Evolutionary conservation across 2,797 vertebrate species (phyloP).

Genomic region (Macropus fuliginosus): DNA sequence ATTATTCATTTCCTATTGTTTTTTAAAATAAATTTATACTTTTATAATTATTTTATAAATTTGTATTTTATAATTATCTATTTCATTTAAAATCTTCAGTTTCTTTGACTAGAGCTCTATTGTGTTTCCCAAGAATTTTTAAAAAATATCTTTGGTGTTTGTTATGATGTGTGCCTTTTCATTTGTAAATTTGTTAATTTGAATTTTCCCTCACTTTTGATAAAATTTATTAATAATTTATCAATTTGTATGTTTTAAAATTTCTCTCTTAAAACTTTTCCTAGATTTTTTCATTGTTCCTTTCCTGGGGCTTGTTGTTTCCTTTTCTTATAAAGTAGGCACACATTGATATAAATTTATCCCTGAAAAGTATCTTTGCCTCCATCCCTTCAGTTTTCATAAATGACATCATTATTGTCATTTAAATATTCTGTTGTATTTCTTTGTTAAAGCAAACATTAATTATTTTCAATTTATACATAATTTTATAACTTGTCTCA

Average conservation of each 20-base stretch:
- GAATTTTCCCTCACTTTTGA: not conserved
- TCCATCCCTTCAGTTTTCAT: not conserved
- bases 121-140: not conserved
- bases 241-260: not conserved
- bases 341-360: not conserved
- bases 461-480: not conserved
- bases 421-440: not conserved
- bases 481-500: not conserved
- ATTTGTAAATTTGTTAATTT: not conserved
- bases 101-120: not conserved
- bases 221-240: not conserved
- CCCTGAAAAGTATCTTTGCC: not conserved
- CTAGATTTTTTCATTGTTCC: not conserved
- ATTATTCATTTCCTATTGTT: not conserved
- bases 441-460: not conserved
- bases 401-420: not conserved
- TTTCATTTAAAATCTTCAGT: not conserved
- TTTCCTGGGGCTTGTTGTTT: not conserved
- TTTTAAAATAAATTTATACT: not conserved
- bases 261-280: not conserved
- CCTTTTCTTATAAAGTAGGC: not conserved
- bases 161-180: not conserved
- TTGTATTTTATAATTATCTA: not conserved
- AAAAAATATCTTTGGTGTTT: not conserved
- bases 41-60: not conserved